Evolutionary conservation across 2,113 vertebrate species (phyloP), one percentile per base, ranked within the genome.

Genomic region (Salvator merianae): DNA sequence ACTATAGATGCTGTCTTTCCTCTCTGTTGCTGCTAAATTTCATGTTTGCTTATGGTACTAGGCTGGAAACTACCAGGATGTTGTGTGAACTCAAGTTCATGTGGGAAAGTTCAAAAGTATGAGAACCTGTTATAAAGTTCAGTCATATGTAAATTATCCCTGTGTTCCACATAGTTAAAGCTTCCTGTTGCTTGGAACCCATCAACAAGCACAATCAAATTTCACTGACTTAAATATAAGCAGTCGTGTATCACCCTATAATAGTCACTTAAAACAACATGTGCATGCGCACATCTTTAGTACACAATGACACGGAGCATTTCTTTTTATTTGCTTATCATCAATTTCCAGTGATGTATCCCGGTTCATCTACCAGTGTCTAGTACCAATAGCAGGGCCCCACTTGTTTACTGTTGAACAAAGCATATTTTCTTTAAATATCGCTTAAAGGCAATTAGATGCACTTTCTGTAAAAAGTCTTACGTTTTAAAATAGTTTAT

Each of bases 401-500:
- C 53, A 63, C 70, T 74, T 74, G 55, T 82, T 43, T 74, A 74
- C 76, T 84, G 76, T 84, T 84, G 65, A 84, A 84, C 66, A 79
- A 85, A 79, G 69, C 53, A 85, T 36, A 22, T 73, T 85, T 79
- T 50, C 76, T 79, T 77, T 63, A 63, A 84, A 84, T 22, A 20
- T 30, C 20, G 30, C 68, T 84, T 84, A 63, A 79, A 74, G 81
- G 81, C 81, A 73, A 74, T 82, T 82, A 74, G 70, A 65, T 32
- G 38, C 70, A 82, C 81, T 82, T 82, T 82, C 53, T 24, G 70
- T 38, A 13, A 26, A 82, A 82, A 82, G 81, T 32, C 70, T 72
- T 82, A 40, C 53, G 71, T 82, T 82, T 82, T 63, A 82, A 82
- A 82, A 82, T 82, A 74, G 70, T 74, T 82, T 82, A 62, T 65